Evolutionary conservation across 2,888 invertebrate genomes (phyloP).

Genomic region (Alitta virens): DNA sequence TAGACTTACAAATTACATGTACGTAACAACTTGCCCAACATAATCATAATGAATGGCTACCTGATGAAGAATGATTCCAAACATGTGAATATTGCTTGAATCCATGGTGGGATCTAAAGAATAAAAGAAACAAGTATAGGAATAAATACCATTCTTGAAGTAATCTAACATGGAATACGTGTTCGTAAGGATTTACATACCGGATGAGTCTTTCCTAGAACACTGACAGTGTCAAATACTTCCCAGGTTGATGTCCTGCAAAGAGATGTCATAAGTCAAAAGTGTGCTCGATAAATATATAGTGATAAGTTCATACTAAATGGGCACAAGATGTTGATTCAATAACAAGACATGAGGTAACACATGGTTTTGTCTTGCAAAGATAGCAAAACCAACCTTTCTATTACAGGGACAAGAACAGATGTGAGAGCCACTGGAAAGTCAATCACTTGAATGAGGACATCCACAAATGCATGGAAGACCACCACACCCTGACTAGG

Average conservation of each 20-base stretch:
- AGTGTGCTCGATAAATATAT: too few species aligned
- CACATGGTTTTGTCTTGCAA: too few species aligned
- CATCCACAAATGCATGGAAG: constrained; percentile 15
- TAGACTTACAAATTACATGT: too few species aligned
- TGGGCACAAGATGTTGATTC: too few species aligned
- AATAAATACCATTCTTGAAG: too few species aligned
- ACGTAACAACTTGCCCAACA: too few species aligned
- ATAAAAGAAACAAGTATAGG: too few species aligned
- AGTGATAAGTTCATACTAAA: too few species aligned
- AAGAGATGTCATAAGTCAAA: too few species aligned
- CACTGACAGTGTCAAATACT: constrained; percentile 11
- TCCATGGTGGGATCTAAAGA: constrained; percentile 12
- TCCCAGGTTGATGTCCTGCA: constrained; percentile 12
- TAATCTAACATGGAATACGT: too few species aligned
- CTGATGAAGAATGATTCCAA: constrained; percentile 12
- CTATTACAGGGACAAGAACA: constrained; percentile 46
- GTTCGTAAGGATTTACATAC: not conserved
- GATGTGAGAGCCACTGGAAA: constrained; percentile 44
- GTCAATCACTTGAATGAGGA: constrained; percentile 29
- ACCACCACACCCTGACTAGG: constrained; percentile 1
- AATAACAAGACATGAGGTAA: too few species aligned
- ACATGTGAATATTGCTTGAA: constrained; percentile 11
- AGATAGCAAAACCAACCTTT: constrained; percentile 46
- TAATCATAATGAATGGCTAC: not conserved
- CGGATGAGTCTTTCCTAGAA: constrained; percentile 13